Evolutionary conservation across 2,888 invertebrate species (phyloP), one percentile per base, ranked within the genome.

Genomic region (Meghimatium bilineatum): DNA sequence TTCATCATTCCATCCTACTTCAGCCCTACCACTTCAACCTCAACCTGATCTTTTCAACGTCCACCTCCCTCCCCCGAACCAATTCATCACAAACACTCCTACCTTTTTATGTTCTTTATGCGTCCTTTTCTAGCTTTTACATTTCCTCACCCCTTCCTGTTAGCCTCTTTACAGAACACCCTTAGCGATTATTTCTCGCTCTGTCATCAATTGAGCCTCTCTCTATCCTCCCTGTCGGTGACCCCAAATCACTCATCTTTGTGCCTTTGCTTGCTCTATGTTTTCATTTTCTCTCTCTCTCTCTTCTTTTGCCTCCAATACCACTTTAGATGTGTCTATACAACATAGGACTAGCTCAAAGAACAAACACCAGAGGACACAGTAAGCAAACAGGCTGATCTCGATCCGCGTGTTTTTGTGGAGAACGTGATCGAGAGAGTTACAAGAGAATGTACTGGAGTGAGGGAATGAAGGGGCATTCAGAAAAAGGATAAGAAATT

Each of bases 371-470:
- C 3, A 38, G 34, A 29, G n/a, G 38, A n/a, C 77, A 63, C 77
- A 63, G 77, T 26, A n/a, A 77, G 77, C 77, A 77, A 77, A 77
- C 63, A 77, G 20, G 29, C 8, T 34, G 29, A 10, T 10, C 63
- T 60, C 34, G 36, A 23, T 63, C 63, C 23, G 36, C 36, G 63
- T 77, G n/a, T 75, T 56, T 63, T 52, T 6, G 12, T 32, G 12
- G 56, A 32, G 36, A 32, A 17, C 49, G 78, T 29, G 80, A 44
- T 52, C 29, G 80, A 72, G 56, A 52, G 34, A 36, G 60, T 56
- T 10, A 56, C 29, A 71, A n/a, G 26, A 36, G 32, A 49, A 38
- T n/a, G 71, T 66, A 63, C 20, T n/a, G 71, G 81, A 63, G 29
- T 14, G 63, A 66, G 34, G 32, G 74, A 60, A 36, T 52, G n/a